Percentiles rank a stretch among this genome's conserved stretches.
Conservation (phyloP, 2,888 invertebrate species). For the Hirtodrosophila alboralis region DNA sequence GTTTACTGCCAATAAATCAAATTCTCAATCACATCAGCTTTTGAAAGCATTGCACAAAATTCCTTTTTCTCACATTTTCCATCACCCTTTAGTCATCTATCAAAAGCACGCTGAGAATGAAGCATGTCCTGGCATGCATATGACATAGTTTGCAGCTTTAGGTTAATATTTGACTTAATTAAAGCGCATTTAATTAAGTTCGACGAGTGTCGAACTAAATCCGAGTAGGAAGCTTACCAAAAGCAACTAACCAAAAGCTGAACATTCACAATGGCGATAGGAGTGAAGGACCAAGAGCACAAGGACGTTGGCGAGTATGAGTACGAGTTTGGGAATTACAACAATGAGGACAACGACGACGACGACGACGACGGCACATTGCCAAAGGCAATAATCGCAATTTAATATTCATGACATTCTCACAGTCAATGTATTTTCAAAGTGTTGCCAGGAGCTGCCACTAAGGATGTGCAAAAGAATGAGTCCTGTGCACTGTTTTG, state of each 20-base stretch:
- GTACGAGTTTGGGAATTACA: not conserved
- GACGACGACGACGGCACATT: slow-evolving; percentile 41
- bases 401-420: slow-evolving; percentile 76
- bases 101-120: slow-evolving; percentile 7
- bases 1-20: slow-evolving; percentile 71
- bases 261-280: slow-evolving; percentile 6
- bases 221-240: slow-evolving; percentile 9
- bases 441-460: slow-evolving; percentile 60
- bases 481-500: slow-evolving; percentile 10
- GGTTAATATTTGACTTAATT: slow-evolving; percentile 67
- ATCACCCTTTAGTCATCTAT: slow-evolving; percentile 15
- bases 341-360: slow-evolving; percentile 5
- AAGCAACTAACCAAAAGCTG: slow-evolving; percentile 11
- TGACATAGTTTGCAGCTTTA: slow-evolving; percentile 34
- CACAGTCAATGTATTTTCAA: slow-evolving; percentile 74
- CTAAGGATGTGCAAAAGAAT: slow-evolving; percentile 29
- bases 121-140: slow-evolving; percentile 25
- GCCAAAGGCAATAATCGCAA: slow-evolving; percentile 77
- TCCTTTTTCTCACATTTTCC: not conserved
- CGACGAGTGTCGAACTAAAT: slow-evolving; percentile 30
- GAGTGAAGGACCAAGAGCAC: not conserved
- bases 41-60: slow-evolving; percentile 33
- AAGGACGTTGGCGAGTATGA: slow-evolving; percentile 2
- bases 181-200: slow-evolving; percentile 68
- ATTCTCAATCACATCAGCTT: slow-evolving; percentile 65